Evolutionary conservation across 1,140 invertebrate species (phyloP), one percentile per base, ranked within the genome.

Genomic region (Globodera rostochiensis): DNA sequence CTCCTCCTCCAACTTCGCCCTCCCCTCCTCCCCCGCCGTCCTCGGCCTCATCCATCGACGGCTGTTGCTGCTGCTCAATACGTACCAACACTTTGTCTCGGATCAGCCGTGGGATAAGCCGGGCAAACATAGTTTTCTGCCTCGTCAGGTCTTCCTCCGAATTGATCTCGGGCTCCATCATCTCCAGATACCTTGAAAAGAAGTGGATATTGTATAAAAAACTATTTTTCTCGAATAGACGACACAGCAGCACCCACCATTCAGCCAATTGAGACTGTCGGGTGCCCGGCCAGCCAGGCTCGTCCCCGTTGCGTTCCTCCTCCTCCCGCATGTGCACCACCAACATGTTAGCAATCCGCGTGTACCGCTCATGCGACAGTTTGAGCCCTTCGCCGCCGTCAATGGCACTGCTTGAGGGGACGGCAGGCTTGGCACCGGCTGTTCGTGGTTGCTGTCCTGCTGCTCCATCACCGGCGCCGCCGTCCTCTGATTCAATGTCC

Each of bases 301-400:
- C 85, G 25, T 88, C 88, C 15, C 91, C 91, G 88, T 94, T 83
- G 45, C 80, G 92, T 0, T 91, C 91, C 90, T 98, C 96, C 88
- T 95, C 93, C 87, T 92, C 93, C 84, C 95, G 93, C 93, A 99
- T 95, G 88, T 96, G 93, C 69, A 95, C 91, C 4, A 98, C 93
- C 66, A 99, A 91, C 92, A 98, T 94, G 86, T 97, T 96, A 64
- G 95, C 95, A 47, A 99, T 92, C 80, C 93, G 93, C 90, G 95
- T 96, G 91, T 98, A 99, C 73, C 97, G 94, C 84, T 98, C 96
- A 90, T 95, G 98, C 0, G 94, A 93, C n/a, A 98, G 90, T 36
- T 94, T 95, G 47, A 97, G 91, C 1, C 57, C 57, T 19, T 64
- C 57, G 57, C 11, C 57, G 57, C 57, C 15, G 15, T 64, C 57